Base-by-base conservation (phyloP, 2,888 invertebrate species). In the Orchestes rusci region DNA sequence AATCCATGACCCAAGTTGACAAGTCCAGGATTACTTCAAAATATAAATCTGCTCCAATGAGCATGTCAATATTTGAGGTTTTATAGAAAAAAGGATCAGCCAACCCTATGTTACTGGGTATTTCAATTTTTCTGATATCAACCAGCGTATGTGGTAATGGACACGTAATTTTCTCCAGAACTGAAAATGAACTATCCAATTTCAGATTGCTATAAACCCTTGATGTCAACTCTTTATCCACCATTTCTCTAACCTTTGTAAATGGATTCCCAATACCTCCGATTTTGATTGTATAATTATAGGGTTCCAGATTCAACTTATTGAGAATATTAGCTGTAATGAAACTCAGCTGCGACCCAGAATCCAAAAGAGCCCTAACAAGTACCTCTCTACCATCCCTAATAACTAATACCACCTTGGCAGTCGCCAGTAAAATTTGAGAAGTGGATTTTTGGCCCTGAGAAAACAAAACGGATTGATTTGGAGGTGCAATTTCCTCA, bases 31-130 rank as follows among this genome's bases (percentile, higher is more conserved):
- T 23, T 13, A 50, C 10, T 16, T 43, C 34, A 34, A 43, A 48
- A 20, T 44, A 48, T 3, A 45, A 3, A 36, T 51, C 48, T 10
- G 45, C 29, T 3, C 48, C 45, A n/a, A 39, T 32, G 7, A 45
- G 39, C 15, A 48, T 23, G 15, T 48, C 45, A 19, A 45, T 40
- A 23, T 51, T 20, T n/a, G 45, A 41, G 7, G 48, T 44, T 1
- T 8, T 37, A 12, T 13, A 23, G 30, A 39, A 50, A 2, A 13
- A 12, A 19, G 40, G 28, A 33, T 50, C 47, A 3, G 47, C 50
- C 16, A 42, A 18, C 19, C 10, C 30, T 16, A 50, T 23, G 23
- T 37, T 10, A 13, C 31, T 16, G 3, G 50, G 50, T 12, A 50
- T 39, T 17, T 28, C 16, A 13, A 50, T 32, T 23, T 42, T 39